Evolutionary conservation across 2,113 vertebrate species (phyloP).

Genomic region (Melospiza melodia): DNA sequence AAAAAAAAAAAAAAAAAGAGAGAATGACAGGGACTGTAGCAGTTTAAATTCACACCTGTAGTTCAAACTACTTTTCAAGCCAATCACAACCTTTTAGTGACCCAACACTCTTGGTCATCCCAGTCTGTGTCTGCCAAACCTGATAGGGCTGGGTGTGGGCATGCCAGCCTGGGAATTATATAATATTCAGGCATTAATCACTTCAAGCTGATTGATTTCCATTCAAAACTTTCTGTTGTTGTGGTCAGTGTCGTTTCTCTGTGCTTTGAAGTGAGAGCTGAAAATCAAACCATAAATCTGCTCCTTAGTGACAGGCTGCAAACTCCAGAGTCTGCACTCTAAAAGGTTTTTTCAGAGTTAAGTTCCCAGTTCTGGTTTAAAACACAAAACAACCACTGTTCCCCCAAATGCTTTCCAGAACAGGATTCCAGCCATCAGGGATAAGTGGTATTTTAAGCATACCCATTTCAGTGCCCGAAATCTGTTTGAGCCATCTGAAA

Average conservation of each 20-base stretch:
- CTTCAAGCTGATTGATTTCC: not conserved
- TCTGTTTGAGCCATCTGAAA: not conserved
- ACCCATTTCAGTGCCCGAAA: not conserved
- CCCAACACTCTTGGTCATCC: not conserved
- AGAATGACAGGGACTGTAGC: not conserved
- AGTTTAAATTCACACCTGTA: not conserved
- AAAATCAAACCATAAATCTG: not conserved
- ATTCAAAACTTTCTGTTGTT: not conserved
- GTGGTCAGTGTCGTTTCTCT: not conserved
- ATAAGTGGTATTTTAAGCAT: not conserved
- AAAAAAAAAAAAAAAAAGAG: not conserved
- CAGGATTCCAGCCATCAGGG: not conserved
- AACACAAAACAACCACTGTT: not conserved
- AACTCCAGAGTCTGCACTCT: not conserved
- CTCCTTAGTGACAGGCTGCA: not conserved
- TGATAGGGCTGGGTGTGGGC: not conserved
- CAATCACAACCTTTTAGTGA: not conserved
- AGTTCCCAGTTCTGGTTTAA: not conserved
- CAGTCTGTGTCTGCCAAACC: not conserved
- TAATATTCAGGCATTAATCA: not conserved
- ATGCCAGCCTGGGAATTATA: not conserved
- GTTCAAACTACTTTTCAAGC: not conserved
- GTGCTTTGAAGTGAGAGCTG: not conserved
- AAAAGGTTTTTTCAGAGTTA: not conserved
- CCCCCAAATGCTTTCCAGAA: not conserved